Percentiles rank a stretch among this genome's conserved stretches.
phyloP scores from a whole-genome alignment of 2,797 vertebrate species.

The Chanos chanos region DNA sequence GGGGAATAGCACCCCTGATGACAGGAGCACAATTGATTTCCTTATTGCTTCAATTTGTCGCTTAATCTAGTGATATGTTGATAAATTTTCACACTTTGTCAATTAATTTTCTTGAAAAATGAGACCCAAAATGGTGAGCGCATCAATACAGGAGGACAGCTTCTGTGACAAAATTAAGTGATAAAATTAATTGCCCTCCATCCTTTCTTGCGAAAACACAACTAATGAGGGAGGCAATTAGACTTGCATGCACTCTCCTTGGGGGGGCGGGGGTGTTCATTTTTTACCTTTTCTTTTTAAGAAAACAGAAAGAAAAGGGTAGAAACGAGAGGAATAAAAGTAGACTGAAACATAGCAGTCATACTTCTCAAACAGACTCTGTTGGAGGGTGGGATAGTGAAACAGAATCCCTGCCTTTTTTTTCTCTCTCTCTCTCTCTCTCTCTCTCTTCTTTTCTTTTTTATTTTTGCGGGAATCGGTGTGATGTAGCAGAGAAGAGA shows the following conservation, averaged over 20 bases:
- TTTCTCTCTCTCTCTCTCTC: constrained; percentile 6
- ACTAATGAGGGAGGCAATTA: constrained; percentile 83
- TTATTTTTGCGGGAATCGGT: constrained; percentile 36
- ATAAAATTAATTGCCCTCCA: constrained; percentile 80
- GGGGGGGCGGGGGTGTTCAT: constrained; percentile 62
- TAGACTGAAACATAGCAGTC: constrained; percentile 16
- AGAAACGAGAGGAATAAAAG: constrained; percentile 37
- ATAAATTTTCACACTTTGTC: constrained; percentile 79
- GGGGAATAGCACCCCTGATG: constrained; percentile 51
- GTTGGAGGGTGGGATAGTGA: neutral
- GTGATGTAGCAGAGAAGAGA: neutral
- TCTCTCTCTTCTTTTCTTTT: neutral
- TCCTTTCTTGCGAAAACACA: constrained; percentile 76
- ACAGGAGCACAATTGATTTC: constrained; percentile 80
- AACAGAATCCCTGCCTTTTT: neutral
- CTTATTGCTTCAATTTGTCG: constrained; percentile 81
- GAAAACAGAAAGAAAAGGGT: constrained; percentile 59
- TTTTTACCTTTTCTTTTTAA: constrained; percentile 63
- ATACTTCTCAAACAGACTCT: constrained; percentile 6
- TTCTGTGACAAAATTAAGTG: constrained; percentile 78
- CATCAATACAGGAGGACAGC: constrained; percentile 69
- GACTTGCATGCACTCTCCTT: constrained; percentile 75
- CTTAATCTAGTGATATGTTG: constrained; percentile 82
- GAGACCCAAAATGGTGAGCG: constrained; percentile 61
- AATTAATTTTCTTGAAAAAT: constrained; percentile 83